Evolutionary conservation across 2,888 invertebrate species (phyloP), one percentile per base, ranked within the genome.

Genomic region (Idaea dimidiata): DNA sequence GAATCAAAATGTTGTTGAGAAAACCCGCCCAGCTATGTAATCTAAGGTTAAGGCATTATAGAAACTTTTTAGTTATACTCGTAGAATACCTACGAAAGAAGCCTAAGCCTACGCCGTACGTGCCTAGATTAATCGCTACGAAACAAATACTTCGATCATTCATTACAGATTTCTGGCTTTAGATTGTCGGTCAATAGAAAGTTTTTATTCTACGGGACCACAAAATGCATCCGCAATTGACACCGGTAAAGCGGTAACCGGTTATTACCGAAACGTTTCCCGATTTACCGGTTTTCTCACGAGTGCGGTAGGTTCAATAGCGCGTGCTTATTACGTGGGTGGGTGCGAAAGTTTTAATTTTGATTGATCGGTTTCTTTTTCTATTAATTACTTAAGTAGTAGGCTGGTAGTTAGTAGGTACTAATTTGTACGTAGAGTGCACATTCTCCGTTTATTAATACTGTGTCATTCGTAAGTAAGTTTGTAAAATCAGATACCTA

Each of bases 261-360:
- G 71, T 75, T 75, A 65, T 73, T 72, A 67, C 62, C 68, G 66
- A 62, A 65, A 59, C 43, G 43, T 66, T 59, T 63, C 61, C 63
- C 54, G 63, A 62, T 57, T 70, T 73, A 75, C 76, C 75, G 79
- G 79, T 80, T 80, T 70, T 68, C 63, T 67, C 68, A 62, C 63
- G 65, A 59, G 64, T 65, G 43, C 43, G 43, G 43, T 43, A 14
- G 43, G 43, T 14, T 68, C 66, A 65, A 68, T 65, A 61, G 59
- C 64, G 64, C 43, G 43, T 43, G 43, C 43, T 43, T 43, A 43
- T 43, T 43, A 63, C 61, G 61, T 61, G 61, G 59, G 60, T 32
- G 59, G 64, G 76, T 43, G 43, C 67, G 78, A 78, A 78, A 79
- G 75, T 70, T 72, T 62, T 65, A 61, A 72, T 72, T 71, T 64